Base-by-base conservation (phyloP, 2,888 invertebrate genomes). In the Germaria angustata region DNA sequence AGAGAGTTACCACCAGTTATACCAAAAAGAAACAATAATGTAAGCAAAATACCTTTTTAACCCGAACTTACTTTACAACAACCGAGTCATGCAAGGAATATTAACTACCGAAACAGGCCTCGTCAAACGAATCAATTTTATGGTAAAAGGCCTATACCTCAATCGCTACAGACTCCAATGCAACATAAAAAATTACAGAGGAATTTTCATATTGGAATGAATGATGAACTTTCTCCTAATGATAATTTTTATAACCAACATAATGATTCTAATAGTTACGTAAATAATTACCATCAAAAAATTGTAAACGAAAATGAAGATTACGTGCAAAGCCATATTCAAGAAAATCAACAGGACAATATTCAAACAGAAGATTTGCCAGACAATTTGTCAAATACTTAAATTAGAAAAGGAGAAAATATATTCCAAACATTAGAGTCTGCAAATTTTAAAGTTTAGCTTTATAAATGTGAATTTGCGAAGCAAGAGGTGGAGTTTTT, bases 61-160 rank as follows among this genome's bases (percentile, higher is more conserved):
- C 34, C 55, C 15, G 32, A 55, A 34, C 55, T 55, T 13, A 20
- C 36, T 57, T 57, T 44, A 17, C 44, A 63, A 17, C 24, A 63
- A 32, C 32, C 71, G 20, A 46, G 59, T 13, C 53, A 55, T 13
- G 17, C 72, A 17, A 46, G 32, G 39, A 57, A 51, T n/a, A 17
- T 51, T 15, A 61, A 72, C 36, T 72, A 61, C n/a, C 46, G 24
- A 59, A 61, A 72, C 32, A 59, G 34, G 34, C 59, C 34, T 34
- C 59, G 28, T 17, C 71, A 59, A 46, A 59, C 41, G 2, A 57
- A 59, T 22, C 13, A 71, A 41, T 46, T 59, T 55, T 59, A 46
- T 36, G 46, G 57, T 15, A 46, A 71, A 46, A 71, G 46, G 9
- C 41, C 53, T 53, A 24, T 17, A 17, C 44, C 55, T 11, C 46